phyloP scores from a whole-genome alignment of 2,113 vertebrate genomes.

The Sinocyclocheilus maitianheensis region DNA sequence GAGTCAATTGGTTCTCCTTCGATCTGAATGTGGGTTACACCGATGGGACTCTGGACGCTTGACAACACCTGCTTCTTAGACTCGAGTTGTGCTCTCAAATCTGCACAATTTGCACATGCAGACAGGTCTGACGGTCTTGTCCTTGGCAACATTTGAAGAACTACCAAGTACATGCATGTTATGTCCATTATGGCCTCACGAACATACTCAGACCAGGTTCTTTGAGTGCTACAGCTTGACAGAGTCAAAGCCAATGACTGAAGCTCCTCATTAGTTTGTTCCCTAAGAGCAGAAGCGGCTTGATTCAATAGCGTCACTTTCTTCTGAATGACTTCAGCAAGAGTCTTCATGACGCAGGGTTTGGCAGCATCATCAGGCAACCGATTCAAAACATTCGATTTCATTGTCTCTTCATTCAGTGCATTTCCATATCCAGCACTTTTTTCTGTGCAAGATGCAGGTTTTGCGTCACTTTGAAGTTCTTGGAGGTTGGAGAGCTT shows the following conservation, averaged over 20 bases:
- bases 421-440: conserved; percentile 27
- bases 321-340: conserved; percentile 62
- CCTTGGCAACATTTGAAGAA: conserved; percentile 63
- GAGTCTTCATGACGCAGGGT: conserved; percentile 61
- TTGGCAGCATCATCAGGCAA: conserved; percentile 66
- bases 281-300: conserved; percentile 59
- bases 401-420: not conserved
- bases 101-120: conserved; percentile 65
- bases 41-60: conserved; percentile 44
- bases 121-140: conserved; percentile 48
- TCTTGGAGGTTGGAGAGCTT: conserved; percentile 53
- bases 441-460: conserved; percentile 15
- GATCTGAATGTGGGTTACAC: conserved; percentile 61
- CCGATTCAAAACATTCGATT: conserved; percentile 48
- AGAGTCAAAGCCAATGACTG: conserved; percentile 61
- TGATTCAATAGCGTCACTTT: conserved; percentile 64
- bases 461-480: not conserved
- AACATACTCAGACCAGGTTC: conserved; percentile 62
- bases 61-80: conserved; percentile 61
- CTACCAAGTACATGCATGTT: conserved; percentile 63
- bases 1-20: conserved; percentile 71
- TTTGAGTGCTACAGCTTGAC: conserved; percentile 50
- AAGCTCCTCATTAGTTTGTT: conserved; percentile 61
- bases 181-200: conserved; percentile 71
- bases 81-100: conserved; percentile 62